A percentile compares a stretch with the other conserved stretches of the same genome.
Evolutionary conservation across 30 jellyfish, hydroid and myxozoan genomes (phyloP).

Genomic region (Cassiopea andromeda): DNA sequence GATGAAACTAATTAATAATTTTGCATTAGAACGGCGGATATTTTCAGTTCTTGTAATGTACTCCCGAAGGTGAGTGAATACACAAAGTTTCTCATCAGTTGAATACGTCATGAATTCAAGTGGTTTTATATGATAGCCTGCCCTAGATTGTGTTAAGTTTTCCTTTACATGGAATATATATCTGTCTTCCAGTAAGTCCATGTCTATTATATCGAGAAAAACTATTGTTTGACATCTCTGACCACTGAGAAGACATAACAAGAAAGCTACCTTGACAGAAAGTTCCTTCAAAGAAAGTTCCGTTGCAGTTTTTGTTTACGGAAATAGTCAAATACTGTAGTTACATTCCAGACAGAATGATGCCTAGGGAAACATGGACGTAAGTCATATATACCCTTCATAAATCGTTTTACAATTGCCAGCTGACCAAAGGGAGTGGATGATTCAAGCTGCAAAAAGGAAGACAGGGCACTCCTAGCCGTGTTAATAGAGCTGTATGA

Average conservation of each 20-base stretch:
- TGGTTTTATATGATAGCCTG: too few relatives aligned
- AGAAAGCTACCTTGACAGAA: background rate
- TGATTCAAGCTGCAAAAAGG: background rate
- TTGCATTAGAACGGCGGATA: too few relatives aligned
- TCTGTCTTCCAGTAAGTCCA: background rate
- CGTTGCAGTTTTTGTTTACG: background rate
- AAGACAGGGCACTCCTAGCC: background rate
- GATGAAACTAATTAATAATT: too few relatives aligned
- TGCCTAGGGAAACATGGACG: background rate
- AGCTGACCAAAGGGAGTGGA: background rate
- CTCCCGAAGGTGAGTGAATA: too few relatives aligned
- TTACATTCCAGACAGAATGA: background rate
- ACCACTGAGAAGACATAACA: background rate
- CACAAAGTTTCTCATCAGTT: too few relatives aligned
- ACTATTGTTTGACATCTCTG: background rate
- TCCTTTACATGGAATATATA: background rate
- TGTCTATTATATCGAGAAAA: background rate
- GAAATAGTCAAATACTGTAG: background rate
- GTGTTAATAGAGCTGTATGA: background rate
- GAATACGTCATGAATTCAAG: too few relatives aligned
- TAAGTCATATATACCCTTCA: background rate
- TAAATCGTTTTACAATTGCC: background rate
- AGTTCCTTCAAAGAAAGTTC: background rate
- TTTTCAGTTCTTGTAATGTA: too few relatives aligned
- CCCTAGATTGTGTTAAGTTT: too few relatives aligned